Base-by-base conservation (phyloP, 2,888 invertebrate species). In the Meta bourneti region DNA sequence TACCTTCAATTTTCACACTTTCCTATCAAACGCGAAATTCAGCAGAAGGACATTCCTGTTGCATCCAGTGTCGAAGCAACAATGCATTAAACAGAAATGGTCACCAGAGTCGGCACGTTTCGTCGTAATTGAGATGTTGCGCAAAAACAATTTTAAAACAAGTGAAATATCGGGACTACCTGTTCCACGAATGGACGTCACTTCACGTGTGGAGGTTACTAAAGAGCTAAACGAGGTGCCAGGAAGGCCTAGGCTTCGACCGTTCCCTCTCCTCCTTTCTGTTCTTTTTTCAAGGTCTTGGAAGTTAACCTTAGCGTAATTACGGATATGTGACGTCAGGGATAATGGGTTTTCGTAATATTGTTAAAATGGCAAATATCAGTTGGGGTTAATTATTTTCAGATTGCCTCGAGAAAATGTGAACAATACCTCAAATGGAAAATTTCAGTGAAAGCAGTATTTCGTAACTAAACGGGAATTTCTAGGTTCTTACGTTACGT, bases 111-210 rank as follows among this genome's bases (percentile, higher is more conserved):
- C 52, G 34, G 16, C 75, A 20, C 20, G 84, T 75, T 83, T 83
- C 72, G 71, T 83, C 72, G 83, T 72, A 74, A 84, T 84, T 75
- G 74, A 13, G 2, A 79, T 16, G 19, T 84, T 84, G 84, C 84
- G 74, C 74, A 72, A 84, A 54, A n/a, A 6, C 54, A 51, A 8
- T 74, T 74, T 54, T 20, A n/a, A 19, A 70, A 51, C 13, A 72
- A 16, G 69, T 20, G n/a, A 49, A 6, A 20, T 80, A 6, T 80
- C 74, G 54, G 52, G 8, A 79, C 54, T 87, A 71, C 79, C 87
- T 72, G 77, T 70, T 11, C 19, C 70, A 34, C 69, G 78, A 79
- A 71, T 86, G 86, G 85, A 19, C 54, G 48, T n/a, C 11, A 19
- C 49, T 54, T 34, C 9, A n/a, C 86, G 86, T 79, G 86, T 11